Base-by-base conservation (phyloP, 2,797 vertebrate genomes). In the Dicrostonyx torquatus region DNA sequence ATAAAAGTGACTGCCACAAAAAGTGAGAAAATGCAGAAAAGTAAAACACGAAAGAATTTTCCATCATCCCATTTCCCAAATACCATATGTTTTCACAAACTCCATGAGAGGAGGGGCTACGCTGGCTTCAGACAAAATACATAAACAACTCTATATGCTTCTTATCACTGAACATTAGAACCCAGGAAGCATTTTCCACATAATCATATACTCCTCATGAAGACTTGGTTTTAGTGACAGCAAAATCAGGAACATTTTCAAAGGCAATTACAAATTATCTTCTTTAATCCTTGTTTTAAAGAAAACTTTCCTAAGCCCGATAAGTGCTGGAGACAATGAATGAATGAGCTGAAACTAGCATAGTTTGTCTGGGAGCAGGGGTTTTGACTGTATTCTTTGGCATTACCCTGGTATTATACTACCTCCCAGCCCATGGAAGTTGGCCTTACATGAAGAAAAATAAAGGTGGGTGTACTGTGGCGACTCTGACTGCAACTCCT, bases 1-100 rank as follows among this genome's bases (percentile, higher is more conserved):
- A 95, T 85, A 93, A 93, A 97, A 93, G 87, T n/a, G 26, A 86
- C 92, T 62, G 86, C 29, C 76, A 92, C 22, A 12, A 72, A 92
- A 87, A 73, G 60, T 18, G 37, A 66, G 93, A 58, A 95, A 87
- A 82, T 60, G 17, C 48, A 68, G 43, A 64, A 89, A 89, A 87
- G 18, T 68, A 62, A 80, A 75, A 45, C 37, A 14, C 45, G 50
- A 18, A 60, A 89, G 37, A 91, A 94, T 91, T 70, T 58, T 50
- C 88, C n/a, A 31, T 76, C 45, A 86, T 68, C 40, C 58, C 55
- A 11, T 15, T 75, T 82, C 24, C 26, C 55, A 83, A 84, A 85
- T 50, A 34, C 43, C 43, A 86, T 48, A 6, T 40, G 45, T 11
- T 75, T 87, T 53, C 79, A 7, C 75, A 75, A 58, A 9, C 50